These are phyloP conservation scores for Callosobruchus maculatus DNA, from an alignment of 2,888 invertebrate genomes.

Conservation along the genomic window DNA sequence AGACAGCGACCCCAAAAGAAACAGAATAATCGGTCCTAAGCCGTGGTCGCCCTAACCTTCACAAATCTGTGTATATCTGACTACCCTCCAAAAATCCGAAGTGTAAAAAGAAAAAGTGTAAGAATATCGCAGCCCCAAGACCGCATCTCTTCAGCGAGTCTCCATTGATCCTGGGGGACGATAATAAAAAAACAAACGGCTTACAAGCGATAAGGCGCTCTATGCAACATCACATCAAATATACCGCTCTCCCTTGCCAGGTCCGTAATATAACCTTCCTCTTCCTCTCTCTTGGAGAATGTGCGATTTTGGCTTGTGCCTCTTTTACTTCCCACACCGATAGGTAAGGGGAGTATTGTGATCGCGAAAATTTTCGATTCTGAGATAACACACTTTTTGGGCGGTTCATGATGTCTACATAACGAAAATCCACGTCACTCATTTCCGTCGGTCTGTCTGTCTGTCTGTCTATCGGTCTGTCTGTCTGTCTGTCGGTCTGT, in stretches of 20 bases:
- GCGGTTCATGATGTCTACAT: no score
- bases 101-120: not conserved
- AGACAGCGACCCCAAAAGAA: not conserved
- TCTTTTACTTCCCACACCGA: no score
- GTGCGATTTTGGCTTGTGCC: no score
- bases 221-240: not conserved
- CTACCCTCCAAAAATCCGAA: not conserved
- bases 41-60: not conserved
- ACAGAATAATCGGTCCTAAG: not conserved
- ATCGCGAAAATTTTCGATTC: no score
- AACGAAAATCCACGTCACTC: no score
- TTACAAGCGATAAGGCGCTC: not conserved
- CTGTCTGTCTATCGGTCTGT: no score
- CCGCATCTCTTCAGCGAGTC: not conserved
- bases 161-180: not conserved
- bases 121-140: not conserved
- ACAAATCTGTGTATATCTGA: not conserved
- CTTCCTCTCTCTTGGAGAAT: no score
- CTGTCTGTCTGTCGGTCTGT: no score
- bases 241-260: not conserved
- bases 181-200: not conserved
- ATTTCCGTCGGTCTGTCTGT: no score
- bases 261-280: not conserved
- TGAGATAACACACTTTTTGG: no score
- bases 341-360: no score